A percentile compares a stretch with the other conserved stretches of the same genome.
Evolutionary conservation across 2,113 vertebrate species (phyloP).

Genomic region (Xyrauchen texanus): DNA sequence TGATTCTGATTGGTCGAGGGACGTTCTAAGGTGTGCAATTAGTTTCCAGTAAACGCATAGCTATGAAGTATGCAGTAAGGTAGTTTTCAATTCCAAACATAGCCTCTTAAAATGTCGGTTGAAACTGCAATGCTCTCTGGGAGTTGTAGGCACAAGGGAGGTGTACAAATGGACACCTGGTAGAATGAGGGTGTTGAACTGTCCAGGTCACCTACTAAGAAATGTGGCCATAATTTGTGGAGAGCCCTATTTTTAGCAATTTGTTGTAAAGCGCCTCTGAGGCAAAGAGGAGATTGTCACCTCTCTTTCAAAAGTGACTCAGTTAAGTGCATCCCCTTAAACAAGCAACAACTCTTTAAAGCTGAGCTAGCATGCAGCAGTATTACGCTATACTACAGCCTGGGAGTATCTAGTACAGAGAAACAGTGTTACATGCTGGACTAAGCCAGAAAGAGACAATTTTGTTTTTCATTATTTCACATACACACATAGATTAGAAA

Average conservation of each 20-base stretch:
- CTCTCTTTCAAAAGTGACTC: neutral
- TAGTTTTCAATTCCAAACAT: neutral
- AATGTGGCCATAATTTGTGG: neutral
- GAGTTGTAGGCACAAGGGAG: too few species aligned
- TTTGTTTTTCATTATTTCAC: conserved; percentile 36
- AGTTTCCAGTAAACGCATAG: too few species aligned
- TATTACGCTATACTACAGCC: neutral
- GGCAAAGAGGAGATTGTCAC: conserved; percentile 32
- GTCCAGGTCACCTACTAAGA: neutral
- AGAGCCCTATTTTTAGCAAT: neutral
- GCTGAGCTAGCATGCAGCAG: neutral
- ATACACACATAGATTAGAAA: conserved; percentile 39
- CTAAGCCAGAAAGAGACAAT: conserved; percentile 7
- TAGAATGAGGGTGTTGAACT: neutral
- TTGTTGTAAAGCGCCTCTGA: conserved; percentile 16
- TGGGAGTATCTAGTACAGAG: conserved; percentile 30
- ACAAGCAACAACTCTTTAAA: conserved; percentile 24
- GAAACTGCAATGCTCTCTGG: too few species aligned
- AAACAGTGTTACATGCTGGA: conserved; percentile 15
- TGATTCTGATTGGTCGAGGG: too few species aligned
- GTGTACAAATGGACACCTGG: neutral
- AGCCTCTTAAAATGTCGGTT: neutral
- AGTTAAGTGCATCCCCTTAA: conserved; percentile 27
- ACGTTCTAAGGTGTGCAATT: too few species aligned
- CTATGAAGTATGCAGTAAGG: neutral